Evolutionary conservation across 2,797 vertebrate species (phyloP), one percentile per base, ranked within the genome.

Genomic region (Chrosomus eos): DNA sequence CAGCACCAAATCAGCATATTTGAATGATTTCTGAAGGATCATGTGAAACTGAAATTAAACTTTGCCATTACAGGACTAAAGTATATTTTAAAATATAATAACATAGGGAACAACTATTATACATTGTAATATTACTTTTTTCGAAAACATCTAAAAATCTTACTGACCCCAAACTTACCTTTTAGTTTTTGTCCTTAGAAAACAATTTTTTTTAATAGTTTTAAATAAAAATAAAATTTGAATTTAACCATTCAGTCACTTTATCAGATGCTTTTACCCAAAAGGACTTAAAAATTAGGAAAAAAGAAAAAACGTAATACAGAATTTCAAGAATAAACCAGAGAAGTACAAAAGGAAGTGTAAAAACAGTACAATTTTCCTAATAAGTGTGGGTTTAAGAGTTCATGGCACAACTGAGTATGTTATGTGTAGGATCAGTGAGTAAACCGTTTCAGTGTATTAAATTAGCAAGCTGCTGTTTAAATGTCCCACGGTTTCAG

Each of bases 391-490:
- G 48, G 60, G 71, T 38, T 75, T 67, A 53, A 66, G 2, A 21
- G 60, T 83, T 75, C 43, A 66, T 75, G 55, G 55, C 55, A 64
- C 28, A 73, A 82, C 36, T 72, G 55, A 64, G 60, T 40, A 11
- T 38, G 33, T 81, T 13, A 51, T 74, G 71, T 83, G 60, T 53
- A 31, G 62, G 43, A n/a, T 58, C 33, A 40, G 62, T 67, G 36
- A 68, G n/a, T 40, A 64, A 77, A 48, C n/a, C 43, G 45, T 58
- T 55, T 83, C 38, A 58, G 36, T 43, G 43, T 5, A 38, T 67
- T 64, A 55, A 76, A 66, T 40, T 33, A 70, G 58, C 10, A 64
- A 26, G 38, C 23, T 48, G 8, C 31, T 83, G 16, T 67, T 66
- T 76, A 43, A 51, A 58, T 68, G 7, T 67, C 60, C 81, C 45